A percentile compares a stretch with the other conserved stretches of the same genome.
Evolutionary conservation across 37 sponge, comb jelly and placozoan genomes (phyloP).

Genomic region (Oopsacas minuta): DNA sequence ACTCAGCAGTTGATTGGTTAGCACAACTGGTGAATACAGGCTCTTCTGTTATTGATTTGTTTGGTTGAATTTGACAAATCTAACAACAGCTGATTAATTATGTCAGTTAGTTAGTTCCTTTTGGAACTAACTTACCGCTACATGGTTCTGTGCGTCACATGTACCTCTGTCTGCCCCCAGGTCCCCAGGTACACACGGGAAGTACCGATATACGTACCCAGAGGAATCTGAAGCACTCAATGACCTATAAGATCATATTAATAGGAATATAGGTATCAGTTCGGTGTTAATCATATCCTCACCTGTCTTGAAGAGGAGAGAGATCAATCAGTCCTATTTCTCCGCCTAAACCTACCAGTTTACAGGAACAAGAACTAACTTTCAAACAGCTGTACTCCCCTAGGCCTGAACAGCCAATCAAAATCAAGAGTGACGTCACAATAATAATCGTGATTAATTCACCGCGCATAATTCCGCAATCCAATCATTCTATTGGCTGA

Average conservation of each 20-base stretch:
- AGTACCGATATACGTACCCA: background rate
- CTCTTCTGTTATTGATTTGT: background rate
- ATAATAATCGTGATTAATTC: background rate
- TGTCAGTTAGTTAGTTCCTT: background rate
- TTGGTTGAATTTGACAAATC: background rate
- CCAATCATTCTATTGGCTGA: background rate
- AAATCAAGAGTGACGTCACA: background rate
- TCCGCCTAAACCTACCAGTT: background rate
- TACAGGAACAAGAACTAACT: background rate
- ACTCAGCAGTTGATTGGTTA: background rate
- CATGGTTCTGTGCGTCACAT: background rate
- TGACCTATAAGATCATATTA: background rate
- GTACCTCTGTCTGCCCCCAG: conserved; percentile 6
- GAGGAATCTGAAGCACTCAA: background rate
- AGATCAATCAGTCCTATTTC: background rate
- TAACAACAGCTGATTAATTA: background rate
- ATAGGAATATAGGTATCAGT: background rate
- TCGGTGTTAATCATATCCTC: background rate
- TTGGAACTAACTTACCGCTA: conserved; percentile 17
- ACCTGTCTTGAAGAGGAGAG: background rate
- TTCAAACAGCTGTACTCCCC: background rate
- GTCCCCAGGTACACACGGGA: background rate
- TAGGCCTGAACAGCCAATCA: background rate
- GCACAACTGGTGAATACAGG: background rate
- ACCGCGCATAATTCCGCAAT: background rate